Conservation (phyloP, 53 echinoderm and acorn worm genomes). For the Zoroaster sp. region DNA sequence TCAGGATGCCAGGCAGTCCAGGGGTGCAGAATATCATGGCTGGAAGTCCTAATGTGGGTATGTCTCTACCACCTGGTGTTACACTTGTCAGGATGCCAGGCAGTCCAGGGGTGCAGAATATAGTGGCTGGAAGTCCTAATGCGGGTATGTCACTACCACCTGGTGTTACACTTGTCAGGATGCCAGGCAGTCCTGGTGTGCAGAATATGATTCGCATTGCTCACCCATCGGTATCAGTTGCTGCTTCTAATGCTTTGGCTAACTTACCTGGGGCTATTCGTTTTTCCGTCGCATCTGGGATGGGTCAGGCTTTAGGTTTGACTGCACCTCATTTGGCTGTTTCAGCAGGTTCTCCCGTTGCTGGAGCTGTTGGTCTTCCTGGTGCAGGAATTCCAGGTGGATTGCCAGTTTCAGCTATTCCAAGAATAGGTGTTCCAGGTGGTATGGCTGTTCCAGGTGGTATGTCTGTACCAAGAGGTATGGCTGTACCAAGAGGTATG, state of each 20-base stretch:
- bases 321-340: neutral
- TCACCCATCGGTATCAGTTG: neutral
- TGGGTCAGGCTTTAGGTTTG: neutral
- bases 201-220: constrained; percentile 18
- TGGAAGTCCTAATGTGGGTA: neutral
- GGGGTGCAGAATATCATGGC: neutral
- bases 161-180: neutral
- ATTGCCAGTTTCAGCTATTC: too few species aligned
- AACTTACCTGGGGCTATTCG: constrained; percentile 31
- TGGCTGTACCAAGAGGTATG: neutral
- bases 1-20: neutral
- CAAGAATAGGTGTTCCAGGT: neutral
- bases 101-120: neutral
- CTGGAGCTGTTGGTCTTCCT: neutral
- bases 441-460: constrained; percentile 4
- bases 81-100: neutral
- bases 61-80: neutral
- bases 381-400: constrained; percentile 1
- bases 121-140: neutral
- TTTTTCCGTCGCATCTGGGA: neutral
- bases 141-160: neutral
- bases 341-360: constrained; percentile 21
- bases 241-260: neutral
- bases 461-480: neutral
- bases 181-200: neutral